Evolutionary conservation across 2,888 invertebrate species (phyloP).

Genomic region (Nomada fucata): DNA sequence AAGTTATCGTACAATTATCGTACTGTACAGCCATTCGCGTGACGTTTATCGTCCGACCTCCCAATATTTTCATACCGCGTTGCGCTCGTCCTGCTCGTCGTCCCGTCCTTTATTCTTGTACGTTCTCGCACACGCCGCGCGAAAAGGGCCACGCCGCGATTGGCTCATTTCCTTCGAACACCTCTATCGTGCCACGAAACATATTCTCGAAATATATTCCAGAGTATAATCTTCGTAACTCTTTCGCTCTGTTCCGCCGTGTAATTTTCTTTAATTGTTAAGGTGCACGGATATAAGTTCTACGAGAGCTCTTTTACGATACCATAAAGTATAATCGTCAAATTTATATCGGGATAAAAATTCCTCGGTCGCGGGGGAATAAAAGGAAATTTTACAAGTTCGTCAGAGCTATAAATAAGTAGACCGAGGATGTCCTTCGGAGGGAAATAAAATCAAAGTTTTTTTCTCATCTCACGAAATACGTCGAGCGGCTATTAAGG

Average conservation of each 20-base stretch:
- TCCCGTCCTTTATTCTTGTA: slow-evolving; percentile 35
- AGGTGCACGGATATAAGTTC: neutral
- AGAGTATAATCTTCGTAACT: neutral
- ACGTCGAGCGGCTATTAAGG: neutral
- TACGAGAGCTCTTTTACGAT: neutral
- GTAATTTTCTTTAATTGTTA: neutral
- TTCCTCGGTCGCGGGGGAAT: no score
- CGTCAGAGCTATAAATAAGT: no score
- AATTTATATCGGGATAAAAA: no score
- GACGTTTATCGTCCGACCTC: slow-evolving; percentile 66
- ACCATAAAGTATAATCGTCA: neutral
- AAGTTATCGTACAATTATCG: slow-evolving; percentile 70
- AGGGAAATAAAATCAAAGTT: neutral
- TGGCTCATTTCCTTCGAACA: slow-evolving; percentile 16
- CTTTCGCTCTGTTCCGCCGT: neutral
- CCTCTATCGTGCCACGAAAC: slow-evolving; percentile 8
- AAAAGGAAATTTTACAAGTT: no score
- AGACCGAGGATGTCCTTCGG: neutral
- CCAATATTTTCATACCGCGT: slow-evolving; percentile 66
- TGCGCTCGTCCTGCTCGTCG: slow-evolving; percentile 34
- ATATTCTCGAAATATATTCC: neutral
- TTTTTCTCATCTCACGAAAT: neutral
- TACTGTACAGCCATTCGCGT: slow-evolving; percentile 58
- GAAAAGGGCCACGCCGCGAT: slow-evolving; percentile 4
- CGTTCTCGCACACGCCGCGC: slow-evolving; percentile 12